These are phyloP conservation scores for Morpho achilles DNA, from an alignment of 2,888 invertebrate species.

Conservation along the genomic window DNA sequence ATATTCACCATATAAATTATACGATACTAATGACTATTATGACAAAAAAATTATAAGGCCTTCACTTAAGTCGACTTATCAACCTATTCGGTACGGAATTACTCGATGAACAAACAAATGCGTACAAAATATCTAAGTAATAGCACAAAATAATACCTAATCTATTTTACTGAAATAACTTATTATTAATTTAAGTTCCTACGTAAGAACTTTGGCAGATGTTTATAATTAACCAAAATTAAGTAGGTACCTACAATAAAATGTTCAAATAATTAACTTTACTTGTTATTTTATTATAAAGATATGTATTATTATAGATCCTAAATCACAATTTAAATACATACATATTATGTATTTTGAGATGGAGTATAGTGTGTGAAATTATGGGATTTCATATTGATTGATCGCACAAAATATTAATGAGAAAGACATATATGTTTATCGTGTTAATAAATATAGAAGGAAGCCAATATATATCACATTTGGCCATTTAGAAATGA, in stretches of 20 bases:
- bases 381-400: no score
- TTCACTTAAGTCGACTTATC: no score
- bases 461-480: conserved; percentile 9
- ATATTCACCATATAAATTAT: no score
- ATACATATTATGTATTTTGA: no score
- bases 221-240: background rate
- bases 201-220: conserved; percentile 1
- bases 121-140: background rate
- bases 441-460: conserved; percentile 3
- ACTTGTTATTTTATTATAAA: background rate
- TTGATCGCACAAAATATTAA: background rate
- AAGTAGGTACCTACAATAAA: background rate
- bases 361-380: no score
- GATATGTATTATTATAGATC: background rate
- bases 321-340: background rate
- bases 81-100: no score
- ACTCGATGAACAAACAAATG: no score
- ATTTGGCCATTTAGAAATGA: conserved; percentile 1
- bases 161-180: background rate
- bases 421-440: background rate
- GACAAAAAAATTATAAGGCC: no score
- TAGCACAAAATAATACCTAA: background rate
- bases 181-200: background rate
- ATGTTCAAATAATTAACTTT: background rate
- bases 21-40: no score